Base-by-base conservation (phyloP, 2,888 invertebrate species). In the Athalia cordata region DNA sequence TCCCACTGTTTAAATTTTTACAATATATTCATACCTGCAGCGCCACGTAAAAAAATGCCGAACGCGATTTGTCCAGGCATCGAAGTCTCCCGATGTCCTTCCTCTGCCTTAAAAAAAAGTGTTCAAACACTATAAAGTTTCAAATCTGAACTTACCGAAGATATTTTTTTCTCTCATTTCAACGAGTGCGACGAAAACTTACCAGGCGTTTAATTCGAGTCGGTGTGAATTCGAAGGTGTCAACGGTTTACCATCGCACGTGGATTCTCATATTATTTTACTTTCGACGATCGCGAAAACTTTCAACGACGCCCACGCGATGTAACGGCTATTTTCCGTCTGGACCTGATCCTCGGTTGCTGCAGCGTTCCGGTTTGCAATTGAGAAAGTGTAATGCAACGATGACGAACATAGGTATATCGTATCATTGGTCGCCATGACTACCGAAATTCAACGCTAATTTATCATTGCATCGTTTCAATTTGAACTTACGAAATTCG, bases 341-440 rank as follows among this genome's bases (percentile, higher is more conserved):
- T 55, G n/a, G n/a, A 55, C 50, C 55, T 55, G n/a, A n/a, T n/a
- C 59, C 11, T 59, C 43, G 8, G 50, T 9, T 57, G 7, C 72
- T 55, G 9, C 45, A 6, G 57, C 59, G 72, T 72, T 72, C 72
- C 72, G 72, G 72, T 72, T 72, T 72, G 72, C 59, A 72, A 72
- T 72, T 72, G 72, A 72, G 72, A 72, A 72, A 72, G 72, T 72
- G 72, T 72, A 72, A 72, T 72, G 47, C 52, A 15, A 8, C 72
- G 52, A 61, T 8, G 29, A 62, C 29, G 29, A 7, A 62, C 9
- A 15, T 43, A n/a, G n/a, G n/a, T n/a, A 5, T 49, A 13, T n/a
- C 47, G n/a, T 13, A 11, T 47, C 43, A 68, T 62, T 43, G 15
- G 15, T 47, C 8, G 2, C 29, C 29, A 29, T 29, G 29, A 29